These are phyloP conservation scores for Suncus etruscus DNA, from an alignment of 2,113 vertebrate genomes.

Conservation along the genomic window DNA sequence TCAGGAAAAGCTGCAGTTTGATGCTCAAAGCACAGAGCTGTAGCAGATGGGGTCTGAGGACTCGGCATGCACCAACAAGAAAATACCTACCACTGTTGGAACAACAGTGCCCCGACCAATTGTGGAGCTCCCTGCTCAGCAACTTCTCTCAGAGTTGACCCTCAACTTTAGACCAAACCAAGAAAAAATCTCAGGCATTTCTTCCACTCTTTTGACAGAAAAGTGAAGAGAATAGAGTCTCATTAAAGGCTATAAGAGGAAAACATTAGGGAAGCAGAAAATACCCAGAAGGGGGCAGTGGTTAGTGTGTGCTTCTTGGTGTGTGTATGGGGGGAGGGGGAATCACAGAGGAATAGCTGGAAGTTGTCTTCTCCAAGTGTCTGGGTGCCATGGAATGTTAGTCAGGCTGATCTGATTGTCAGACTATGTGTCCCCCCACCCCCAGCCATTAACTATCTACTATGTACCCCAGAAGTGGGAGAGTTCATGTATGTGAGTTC, in stretches of 20 bases:
- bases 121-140: neutral
- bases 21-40: conserved; percentile 41
- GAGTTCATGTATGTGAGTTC: neutral
- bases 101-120: neutral
- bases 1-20: conserved; percentile 56
- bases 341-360: neutral
- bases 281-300: neutral
- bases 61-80: neutral
- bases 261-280: neutral
- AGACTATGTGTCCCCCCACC: neutral
- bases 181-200: neutral
- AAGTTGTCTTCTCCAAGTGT: neutral
- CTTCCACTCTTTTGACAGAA: neutral
- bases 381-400: neutral
- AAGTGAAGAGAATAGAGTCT: neutral
- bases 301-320: neutral
- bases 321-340: neutral
- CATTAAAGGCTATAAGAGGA: neutral
- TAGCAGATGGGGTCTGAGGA: conserved; percentile 45
- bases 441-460: too few species aligned
- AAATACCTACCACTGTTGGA: neutral
- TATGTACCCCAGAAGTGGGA: neutral
- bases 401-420: neutral
- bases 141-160: neutral
- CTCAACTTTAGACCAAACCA: neutral